Evolutionary conservation across 2,113 vertebrate species (phyloP), one percentile per base, ranked within the genome.

Genomic region (Phyllostomus hastatus): DNA sequence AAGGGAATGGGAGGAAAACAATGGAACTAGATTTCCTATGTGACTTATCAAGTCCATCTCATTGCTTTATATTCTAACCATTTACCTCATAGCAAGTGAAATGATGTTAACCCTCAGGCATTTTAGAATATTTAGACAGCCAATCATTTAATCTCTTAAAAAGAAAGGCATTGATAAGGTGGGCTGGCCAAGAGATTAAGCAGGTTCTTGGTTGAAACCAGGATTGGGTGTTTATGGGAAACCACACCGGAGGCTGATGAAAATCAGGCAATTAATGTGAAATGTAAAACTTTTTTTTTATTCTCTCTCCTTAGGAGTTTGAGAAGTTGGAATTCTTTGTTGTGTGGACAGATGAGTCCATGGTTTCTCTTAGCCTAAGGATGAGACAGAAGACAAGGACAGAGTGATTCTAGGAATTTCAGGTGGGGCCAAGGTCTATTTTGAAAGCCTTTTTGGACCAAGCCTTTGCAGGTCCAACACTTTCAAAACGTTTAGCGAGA

Each of bases 61-160:
- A 11, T 17, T 48, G 88, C 72, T 96, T 94, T 84, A 33, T n/a
- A 61, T 14, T 31, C 11, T 78, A 78, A 50, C 52, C 41, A 46
- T 76, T 93, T 41, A 93, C 50, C 35, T 59, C 64, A 11, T 52
- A 48, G n/a, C 41, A 26, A 85, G 70, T 94, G 46, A 91, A 94
- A 70, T 81, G 76, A 96, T 89, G 28, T 64, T 61, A 97, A 88
- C 48, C 59, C 84, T 50, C 67, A 12, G 76, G 81, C 85, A 94
- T 87, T 81, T 88, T 61, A 90, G 72, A 85, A 96, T 92, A 70
- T 20, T 43, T n/a, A 38, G 73, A 31, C n/a, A 89, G 54, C 54
- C 46, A 93, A 83, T 94, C 91, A 50, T 61, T 94, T 92, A 41
- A 88, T 95, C 96, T 96, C 81, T 94, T 83, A 41, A 69, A 85